Conservation (phyloP, 2,113 vertebrate genomes). For the Scophthalmus maximus region DNA sequence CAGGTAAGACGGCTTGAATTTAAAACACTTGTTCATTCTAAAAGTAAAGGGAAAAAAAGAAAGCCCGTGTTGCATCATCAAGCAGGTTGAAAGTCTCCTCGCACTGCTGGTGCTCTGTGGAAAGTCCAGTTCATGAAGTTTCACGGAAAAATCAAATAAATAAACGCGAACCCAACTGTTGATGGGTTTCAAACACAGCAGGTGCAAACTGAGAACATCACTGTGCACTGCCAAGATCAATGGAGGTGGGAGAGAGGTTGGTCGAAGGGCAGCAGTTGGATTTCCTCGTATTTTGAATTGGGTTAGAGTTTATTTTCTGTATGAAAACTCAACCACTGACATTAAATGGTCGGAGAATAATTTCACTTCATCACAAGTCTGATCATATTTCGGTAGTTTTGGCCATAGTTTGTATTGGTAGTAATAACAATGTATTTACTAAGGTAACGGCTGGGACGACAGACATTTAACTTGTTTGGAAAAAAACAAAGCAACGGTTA, state of each 20-base stretch:
- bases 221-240: constrained; percentile 2
- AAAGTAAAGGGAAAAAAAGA: not conserved
- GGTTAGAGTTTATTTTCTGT: not conserved
- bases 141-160: not conserved
- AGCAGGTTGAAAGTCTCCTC: not conserved
- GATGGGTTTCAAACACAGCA: constrained; percentile 45
- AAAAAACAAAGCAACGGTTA: too few relatives aligned
- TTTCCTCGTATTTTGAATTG: not conserved
- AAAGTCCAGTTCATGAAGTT: constrained; percentile 12
- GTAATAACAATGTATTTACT: not conserved
- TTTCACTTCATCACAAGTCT: not conserved
- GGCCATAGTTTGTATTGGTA: not conserved
- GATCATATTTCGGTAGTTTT: not conserved
- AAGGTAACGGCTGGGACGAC: not conserved
- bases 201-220: constrained; percentile 22
- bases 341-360: too few relatives aligned
- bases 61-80: not conserved
- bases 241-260: constrained; percentile 1
- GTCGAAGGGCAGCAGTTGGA: constrained; percentile 29
- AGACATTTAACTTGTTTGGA: too few relatives aligned
- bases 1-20: not conserved
- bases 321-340: not conserved
- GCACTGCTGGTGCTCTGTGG: not conserved
- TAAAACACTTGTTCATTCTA: not conserved
- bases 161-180: constrained; percentile 5